A percentile compares a stretch with the other conserved stretches of the same genome.
Evolutionary conservation across 2,888 invertebrate species (phyloP).

Genomic region (Caenorhabditis sulstoni): DNA sequence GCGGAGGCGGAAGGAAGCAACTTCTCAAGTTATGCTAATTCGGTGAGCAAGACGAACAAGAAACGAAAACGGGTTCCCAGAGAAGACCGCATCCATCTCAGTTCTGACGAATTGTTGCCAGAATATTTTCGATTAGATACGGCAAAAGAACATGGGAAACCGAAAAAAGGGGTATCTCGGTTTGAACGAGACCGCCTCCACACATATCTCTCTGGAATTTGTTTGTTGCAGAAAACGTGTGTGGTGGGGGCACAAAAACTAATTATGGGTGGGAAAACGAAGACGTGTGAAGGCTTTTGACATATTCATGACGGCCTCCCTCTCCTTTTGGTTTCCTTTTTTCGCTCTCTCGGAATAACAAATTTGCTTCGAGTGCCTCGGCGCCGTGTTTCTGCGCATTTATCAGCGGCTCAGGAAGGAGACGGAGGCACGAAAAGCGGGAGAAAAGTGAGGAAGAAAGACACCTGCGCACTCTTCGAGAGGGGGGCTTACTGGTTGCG

Average conservation of each 20-base stretch:
- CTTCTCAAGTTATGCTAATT: conserved; percentile 50
- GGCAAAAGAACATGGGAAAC: conserved; percentile 14
- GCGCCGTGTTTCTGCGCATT: conserved; percentile 32
- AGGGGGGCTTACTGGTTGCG: conserved; percentile 55
- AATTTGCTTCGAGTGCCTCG: conserved; percentile 34
- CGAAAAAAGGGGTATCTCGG: not conserved
- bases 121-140: conserved; percentile 37
- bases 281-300: conserved; percentile 42
- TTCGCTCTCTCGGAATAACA: conserved; percentile 38
- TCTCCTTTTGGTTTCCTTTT: conserved; percentile 33
- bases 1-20: conserved; percentile 16
- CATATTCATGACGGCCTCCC: conserved; percentile 48
- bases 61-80: conserved; percentile 39
- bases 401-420: conserved; percentile 34
- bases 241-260: conserved; percentile 21
- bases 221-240: not conserved
- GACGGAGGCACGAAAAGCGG: conserved; percentile 31
- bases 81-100: conserved; percentile 43
- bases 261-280: conserved; percentile 28
- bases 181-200: not conserved
- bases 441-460: conserved; percentile 38
- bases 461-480: conserved; percentile 53
- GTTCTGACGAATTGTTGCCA: conserved; percentile 7
- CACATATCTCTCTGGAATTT: not conserved
- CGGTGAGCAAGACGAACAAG: not conserved